Percentiles rank a stretch among this genome's conserved stretches.
Evolutionary conservation across 30 jellyfish, hydroid and myxozoan species (phyloP).

Genomic region (Pelagia noctiluca): DNA sequence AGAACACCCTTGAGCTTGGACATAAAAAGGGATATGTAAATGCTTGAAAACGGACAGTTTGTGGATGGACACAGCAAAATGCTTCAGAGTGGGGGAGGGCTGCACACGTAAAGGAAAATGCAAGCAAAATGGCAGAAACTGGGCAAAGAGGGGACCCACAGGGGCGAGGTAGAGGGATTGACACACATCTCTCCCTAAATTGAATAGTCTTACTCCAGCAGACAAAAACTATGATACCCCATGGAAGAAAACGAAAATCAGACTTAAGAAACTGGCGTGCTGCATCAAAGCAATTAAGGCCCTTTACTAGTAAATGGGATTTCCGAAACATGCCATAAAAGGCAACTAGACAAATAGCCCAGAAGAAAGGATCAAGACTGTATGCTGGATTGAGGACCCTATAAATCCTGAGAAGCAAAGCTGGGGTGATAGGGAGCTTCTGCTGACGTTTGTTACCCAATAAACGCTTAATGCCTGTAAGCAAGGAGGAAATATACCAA

Average conservation of each 20-base stretch:
- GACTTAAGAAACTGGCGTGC: constrained; percentile 8
- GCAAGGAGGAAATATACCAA: neutral
- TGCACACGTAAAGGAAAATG: neutral
- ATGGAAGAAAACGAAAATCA: constrained; percentile 4
- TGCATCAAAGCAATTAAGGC: neutral
- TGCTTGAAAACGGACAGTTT: neutral
- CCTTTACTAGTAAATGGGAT: neutral
- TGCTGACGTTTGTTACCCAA: constrained; percentile 1
- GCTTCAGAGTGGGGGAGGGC: neutral
- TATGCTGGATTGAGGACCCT: neutral
- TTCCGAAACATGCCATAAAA: constrained; percentile 21
- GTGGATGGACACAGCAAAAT: neutral
- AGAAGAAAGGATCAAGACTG: constrained; percentile 21
- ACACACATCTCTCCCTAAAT: constrained; percentile 11
- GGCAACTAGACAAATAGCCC: constrained; percentile 48
- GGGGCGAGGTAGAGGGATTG: constrained; percentile 7
- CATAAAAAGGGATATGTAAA: constrained; percentile 12
- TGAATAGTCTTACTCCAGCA: constrained; percentile 18
- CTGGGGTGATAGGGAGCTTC: constrained; percentile 11
- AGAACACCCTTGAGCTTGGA: constrained; percentile 4
- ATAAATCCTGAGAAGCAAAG: neutral
- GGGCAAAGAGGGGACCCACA: constrained; percentile 20
- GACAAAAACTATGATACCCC: constrained; percentile 14
- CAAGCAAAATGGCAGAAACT: constrained; percentile 9
- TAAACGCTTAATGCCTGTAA: neutral